A percentile compares a stretch with the other conserved stretches of the same genome.
These are phyloP conservation scores for Plestiodon gilberti DNA, from an alignment of 2,113 vertebrate genomes.

Conservation along the genomic window DNA sequence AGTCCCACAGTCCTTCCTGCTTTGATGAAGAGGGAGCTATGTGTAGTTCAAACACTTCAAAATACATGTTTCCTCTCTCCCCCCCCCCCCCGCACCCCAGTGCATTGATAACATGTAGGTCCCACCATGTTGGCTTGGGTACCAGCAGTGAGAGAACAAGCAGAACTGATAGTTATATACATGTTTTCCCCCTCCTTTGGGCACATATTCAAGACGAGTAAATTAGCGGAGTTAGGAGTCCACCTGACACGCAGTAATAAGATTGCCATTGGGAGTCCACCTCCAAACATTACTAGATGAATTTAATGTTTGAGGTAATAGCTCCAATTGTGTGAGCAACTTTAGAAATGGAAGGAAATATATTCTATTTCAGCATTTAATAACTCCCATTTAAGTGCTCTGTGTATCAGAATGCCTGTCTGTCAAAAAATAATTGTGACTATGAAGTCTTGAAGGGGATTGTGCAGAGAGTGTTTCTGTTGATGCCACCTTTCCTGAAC, in stretches of 20 bases:
- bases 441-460: neutral
- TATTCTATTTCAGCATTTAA: too few species aligned
- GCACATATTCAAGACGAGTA: neutral
- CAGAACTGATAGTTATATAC: neutral
- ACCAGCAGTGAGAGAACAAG: neutral
- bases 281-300: neutral
- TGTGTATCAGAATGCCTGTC: neutral
- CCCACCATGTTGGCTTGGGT: neutral
- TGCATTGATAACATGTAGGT: neutral
- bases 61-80: neutral
- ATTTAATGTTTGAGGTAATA: neutral
- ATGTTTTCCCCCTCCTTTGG: neutral
- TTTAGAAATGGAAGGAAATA: too few species aligned
- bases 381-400: too few species aligned
- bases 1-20: neutral
- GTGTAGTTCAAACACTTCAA: neutral
- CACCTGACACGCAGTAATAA: neutral
- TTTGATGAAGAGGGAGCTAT: neutral
- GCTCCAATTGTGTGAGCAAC: too few species aligned
- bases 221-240: neutral
- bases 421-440: neutral
- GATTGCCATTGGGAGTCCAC: neutral
- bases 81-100: too few species aligned
- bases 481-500: neutral
- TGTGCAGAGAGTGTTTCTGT: neutral